phyloP scores from a whole-genome alignment of 2,888 invertebrate species.

The Dryobota labecula region DNA sequence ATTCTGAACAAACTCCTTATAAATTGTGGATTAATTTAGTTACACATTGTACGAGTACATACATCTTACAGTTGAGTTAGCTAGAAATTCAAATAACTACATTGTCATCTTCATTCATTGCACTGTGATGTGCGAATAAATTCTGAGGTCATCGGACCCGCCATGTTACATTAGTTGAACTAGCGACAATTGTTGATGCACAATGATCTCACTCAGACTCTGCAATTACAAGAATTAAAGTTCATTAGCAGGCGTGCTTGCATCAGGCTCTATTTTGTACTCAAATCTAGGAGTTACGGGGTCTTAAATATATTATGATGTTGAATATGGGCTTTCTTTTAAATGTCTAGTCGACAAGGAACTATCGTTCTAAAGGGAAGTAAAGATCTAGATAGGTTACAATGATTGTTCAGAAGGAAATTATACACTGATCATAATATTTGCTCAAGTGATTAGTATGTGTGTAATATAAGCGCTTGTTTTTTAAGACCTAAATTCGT shows the following conservation, averaged over 20 bases:
- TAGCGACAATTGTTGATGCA: conserved; percentile 54
- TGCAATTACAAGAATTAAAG: conserved; percentile 55
- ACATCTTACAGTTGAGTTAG: not conserved
- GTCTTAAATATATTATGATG: not conserved
- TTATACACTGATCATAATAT: too few species aligned
- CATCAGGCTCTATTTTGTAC: not conserved
- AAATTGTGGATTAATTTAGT: too few species aligned
- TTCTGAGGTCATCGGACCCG: conserved; percentile 45
- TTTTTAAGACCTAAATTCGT: too few species aligned
- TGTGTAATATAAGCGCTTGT: too few species aligned
- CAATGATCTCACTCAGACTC: conserved; percentile 55
- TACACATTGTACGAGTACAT: too few species aligned
- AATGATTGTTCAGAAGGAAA: too few species aligned
- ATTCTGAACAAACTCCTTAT: too few species aligned
- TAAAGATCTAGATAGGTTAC: not conserved
- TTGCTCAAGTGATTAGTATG: too few species aligned
- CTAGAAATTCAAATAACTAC: conserved; percentile 26
- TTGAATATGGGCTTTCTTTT: not conserved
- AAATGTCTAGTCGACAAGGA: not conserved
- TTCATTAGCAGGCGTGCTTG: conserved; percentile 40
- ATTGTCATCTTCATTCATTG: conserved; percentile 21
- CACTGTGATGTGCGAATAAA: conserved; percentile 38
- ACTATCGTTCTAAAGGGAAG: not conserved
- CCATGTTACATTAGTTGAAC: conserved; percentile 42
- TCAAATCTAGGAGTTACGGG: conserved; percentile 4